Percentiles rank a stretch among this genome's conserved stretches.
These are phyloP conservation scores for Lasioglossum pauxillum DNA, from an alignment of 2,888 invertebrate genomes.

Conservation along the genomic window DNA sequence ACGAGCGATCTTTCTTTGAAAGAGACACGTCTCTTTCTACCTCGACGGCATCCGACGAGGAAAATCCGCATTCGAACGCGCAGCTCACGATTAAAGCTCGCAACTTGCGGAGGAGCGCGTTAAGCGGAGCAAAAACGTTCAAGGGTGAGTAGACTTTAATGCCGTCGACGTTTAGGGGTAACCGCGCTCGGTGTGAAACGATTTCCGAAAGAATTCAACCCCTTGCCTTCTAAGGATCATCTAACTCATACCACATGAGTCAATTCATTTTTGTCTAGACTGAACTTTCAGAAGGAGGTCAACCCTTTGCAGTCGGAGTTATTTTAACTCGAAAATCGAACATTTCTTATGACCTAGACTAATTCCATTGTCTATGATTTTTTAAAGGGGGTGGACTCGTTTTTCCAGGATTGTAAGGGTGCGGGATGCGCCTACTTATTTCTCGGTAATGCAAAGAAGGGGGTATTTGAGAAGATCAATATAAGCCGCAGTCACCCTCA, in stretches of 20 bases:
- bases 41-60: slow-evolving; percentile 69
- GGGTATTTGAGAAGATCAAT: no score
- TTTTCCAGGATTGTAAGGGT: no score
- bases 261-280: not conserved
- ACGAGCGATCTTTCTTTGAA: slow-evolving; percentile 26
- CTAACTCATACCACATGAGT: not conserved
- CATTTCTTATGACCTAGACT: no score
- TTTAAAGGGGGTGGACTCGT: no score
- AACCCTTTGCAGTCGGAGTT: no score
- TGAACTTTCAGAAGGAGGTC: no score
- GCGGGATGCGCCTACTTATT: no score
- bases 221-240: not conserved
- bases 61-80: slow-evolving; percentile 77
- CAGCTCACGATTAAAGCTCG: slow-evolving; percentile 50
- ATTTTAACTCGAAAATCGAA: no score
- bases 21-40: slow-evolving; percentile 16
- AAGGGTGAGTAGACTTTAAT: slow-evolving; percentile 8
- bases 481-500: no score
- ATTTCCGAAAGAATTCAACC: slow-evolving; percentile 1
- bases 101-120: slow-evolving; percentile 14
- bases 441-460: no score
- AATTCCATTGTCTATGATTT: no score
- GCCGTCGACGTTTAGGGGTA: not conserved
- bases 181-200: not conserved
- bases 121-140: slow-evolving; percentile 28